phyloP scores from a whole-genome alignment of 1,140 invertebrate species.

The Belonocnema kinseyi region DNA sequence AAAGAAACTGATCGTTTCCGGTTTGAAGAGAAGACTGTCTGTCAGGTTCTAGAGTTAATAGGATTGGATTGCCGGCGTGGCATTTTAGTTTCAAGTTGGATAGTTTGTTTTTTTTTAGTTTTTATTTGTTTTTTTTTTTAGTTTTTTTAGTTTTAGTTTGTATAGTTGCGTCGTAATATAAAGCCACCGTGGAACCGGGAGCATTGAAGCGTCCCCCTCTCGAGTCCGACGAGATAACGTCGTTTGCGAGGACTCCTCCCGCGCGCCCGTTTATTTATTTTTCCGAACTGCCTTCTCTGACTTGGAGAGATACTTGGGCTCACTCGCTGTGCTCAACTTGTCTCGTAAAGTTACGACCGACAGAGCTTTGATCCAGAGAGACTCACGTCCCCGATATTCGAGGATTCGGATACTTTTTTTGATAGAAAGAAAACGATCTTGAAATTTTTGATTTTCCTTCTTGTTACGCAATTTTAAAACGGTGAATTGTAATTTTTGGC shows the following conservation, averaged over 20 bases:
- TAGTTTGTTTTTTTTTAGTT: no score
- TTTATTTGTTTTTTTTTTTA: no score
- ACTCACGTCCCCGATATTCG: no score
- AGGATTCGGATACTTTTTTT: background rate
- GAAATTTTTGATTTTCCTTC: no score
- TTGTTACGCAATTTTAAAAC: no score
- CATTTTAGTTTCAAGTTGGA: background rate
- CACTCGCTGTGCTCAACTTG: background rate
- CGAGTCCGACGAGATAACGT: slow-evolving; percentile 40
- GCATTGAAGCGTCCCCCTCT: background rate
- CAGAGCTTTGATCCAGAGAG: no score
- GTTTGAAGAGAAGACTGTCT: background rate
- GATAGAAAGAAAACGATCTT: background rate
- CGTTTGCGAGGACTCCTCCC: slow-evolving; percentile 49
- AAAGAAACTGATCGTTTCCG: background rate
- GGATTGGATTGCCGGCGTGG: background rate
- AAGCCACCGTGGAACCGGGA: background rate
- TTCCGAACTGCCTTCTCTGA: background rate
- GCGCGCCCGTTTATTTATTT: slow-evolving; percentile 17
- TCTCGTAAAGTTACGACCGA: background rate
- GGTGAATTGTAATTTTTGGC: no score
- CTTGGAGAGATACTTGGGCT: background rate
- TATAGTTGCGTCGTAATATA: slow-evolving; percentile 13
- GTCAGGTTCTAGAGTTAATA: slow-evolving; percentile 21
- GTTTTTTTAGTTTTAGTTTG: no score